Evolutionary conservation across 2,113 vertebrate species (phyloP).

Genomic region (Leiothrix lutea): DNA sequence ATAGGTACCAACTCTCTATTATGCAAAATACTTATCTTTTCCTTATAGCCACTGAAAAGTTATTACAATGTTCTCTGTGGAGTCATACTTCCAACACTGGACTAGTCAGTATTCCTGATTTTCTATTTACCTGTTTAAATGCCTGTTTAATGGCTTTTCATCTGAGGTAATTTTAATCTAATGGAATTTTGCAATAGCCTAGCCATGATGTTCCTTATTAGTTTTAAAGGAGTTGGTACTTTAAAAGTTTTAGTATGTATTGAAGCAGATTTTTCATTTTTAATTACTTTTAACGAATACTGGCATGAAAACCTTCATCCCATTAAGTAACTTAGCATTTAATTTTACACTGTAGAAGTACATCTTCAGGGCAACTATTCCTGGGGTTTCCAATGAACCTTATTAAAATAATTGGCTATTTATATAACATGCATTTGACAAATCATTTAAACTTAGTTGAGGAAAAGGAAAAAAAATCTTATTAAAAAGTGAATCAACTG

Average conservation of each 20-base stretch:
- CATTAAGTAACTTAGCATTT: slow-evolving; percentile 36
- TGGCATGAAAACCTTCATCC: slow-evolving; percentile 5
- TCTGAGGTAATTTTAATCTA: background rate
- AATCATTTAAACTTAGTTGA: slow-evolving; percentile 64
- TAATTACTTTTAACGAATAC: slow-evolving; percentile 50
- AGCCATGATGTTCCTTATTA: background rate
- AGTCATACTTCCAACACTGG: background rate
- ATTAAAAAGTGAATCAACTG: slow-evolving; percentile 22
- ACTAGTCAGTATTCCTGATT: background rate
- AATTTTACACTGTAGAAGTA: slow-evolving; percentile 60
- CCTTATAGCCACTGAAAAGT: background rate
- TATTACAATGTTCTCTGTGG: background rate
- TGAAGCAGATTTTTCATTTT: background rate
- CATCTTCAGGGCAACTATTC: slow-evolving; percentile 68
- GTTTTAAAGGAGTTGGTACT: background rate
- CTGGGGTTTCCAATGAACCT: slow-evolving; percentile 69
- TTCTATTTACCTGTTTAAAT: slow-evolving; percentile 1
- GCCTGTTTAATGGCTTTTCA: background rate
- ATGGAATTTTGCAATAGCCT: background rate
- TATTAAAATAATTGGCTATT: slow-evolving; percentile 81
- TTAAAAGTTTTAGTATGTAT: background rate
- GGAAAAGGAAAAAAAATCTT: background rate
- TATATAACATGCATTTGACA: slow-evolving; percentile 68
- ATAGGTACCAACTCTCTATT: background rate
- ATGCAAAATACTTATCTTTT: background rate